Percentiles rank a stretch among this genome's conserved stretches.
Conservation (phyloP, 2,797 vertebrate species). For the Parambassis ranga region DNA sequence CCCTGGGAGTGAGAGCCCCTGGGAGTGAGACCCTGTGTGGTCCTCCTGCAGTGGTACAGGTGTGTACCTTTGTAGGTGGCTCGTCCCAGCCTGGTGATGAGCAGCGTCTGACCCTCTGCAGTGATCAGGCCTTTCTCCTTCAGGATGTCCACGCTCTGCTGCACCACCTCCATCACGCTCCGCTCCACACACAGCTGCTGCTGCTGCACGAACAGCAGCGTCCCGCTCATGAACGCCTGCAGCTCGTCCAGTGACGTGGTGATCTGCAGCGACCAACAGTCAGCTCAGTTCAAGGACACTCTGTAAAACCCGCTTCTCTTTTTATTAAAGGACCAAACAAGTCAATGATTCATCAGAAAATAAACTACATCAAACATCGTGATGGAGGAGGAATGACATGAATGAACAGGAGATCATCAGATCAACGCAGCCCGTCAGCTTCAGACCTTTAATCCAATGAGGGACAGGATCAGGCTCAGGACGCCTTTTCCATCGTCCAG, state of each 20-base stretch:
- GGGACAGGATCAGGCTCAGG: conserved; percentile 87
- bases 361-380: too few species aligned
- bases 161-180: conserved; percentile 78
- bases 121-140: conserved; percentile 83
- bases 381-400: too few species aligned
- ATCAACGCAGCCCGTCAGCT: too few species aligned
- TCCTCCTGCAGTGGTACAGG: too few species aligned
- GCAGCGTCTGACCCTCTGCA: conserved; percentile 55
- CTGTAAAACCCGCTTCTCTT: too few species aligned
- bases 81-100: conserved; percentile 86
- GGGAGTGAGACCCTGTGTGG: too few species aligned
- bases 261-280: conserved; percentile 75
- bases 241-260: conserved; percentile 78
- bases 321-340: too few species aligned
- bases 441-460: conserved; percentile 83
- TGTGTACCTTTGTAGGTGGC: conserved; percentile 90
- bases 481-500: conserved; percentile 83
- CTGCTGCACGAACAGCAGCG: conserved; percentile 88
- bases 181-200: conserved; percentile 77
- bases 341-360: too few species aligned
- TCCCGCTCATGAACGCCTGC: conserved; percentile 81
- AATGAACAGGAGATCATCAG: too few species aligned
- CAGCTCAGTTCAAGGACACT: too few species aligned
- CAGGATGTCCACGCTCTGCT: conserved; percentile 76
- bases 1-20: too few species aligned